Conservation (phyloP, 2,888 invertebrate species). For the Drosophila imparisetae region DNA sequence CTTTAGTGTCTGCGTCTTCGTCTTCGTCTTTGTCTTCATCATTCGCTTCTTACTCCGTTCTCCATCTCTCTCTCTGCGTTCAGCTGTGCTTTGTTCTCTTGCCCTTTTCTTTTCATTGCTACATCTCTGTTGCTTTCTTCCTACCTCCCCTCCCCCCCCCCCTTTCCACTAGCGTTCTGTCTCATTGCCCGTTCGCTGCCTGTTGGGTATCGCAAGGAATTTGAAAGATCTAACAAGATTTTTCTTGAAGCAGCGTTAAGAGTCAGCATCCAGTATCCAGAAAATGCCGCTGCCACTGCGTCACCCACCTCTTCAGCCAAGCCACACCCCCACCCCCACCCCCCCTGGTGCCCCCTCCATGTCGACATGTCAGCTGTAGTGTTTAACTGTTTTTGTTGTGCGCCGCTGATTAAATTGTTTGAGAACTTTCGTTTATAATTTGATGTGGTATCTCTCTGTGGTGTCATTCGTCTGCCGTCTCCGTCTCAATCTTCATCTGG, state of each 20-base stretch:
- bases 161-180: constrained; percentile 14
- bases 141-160: too few species aligned
- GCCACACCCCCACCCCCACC: too few species aligned
- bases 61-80: not conserved
- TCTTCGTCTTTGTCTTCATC: constrained; percentile 26
- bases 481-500: constrained; percentile 25
- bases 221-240: constrained; percentile 69
- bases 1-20: constrained; percentile 29
- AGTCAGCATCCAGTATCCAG: constrained; percentile 36
- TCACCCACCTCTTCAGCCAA: not conserved
- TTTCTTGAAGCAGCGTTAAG: constrained; percentile 51
- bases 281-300: constrained; percentile 4
- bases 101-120: constrained; percentile 15
- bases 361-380: constrained; percentile 13
- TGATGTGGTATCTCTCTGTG: constrained; percentile 59
- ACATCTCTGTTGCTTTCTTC: not conserved
- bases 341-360: not conserved
- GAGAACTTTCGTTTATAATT: constrained; percentile 74
- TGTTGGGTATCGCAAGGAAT: constrained; percentile 55
- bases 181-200: constrained; percentile 26
- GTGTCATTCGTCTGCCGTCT: constrained; percentile 32
- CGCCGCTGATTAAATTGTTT: constrained; percentile 74
- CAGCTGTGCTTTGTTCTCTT: constrained; percentile 7
- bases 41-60: constrained; percentile 23
- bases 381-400: constrained; percentile 56